phyloP scores from a whole-genome alignment of 92 coral and sea anemone genomes.

The Micromussa lordhowensis region DNA sequence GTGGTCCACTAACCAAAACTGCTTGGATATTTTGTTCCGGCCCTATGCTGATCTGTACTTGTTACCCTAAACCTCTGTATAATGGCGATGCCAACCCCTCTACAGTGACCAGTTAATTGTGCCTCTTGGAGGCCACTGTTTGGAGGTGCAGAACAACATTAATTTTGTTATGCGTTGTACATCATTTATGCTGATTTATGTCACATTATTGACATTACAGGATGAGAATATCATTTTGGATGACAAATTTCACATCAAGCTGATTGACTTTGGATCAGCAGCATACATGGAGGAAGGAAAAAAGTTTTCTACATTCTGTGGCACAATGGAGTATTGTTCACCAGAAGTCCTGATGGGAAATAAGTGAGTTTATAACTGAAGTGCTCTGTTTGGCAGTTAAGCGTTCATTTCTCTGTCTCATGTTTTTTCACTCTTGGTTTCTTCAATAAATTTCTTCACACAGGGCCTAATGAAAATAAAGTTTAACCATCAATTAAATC shows the following conservation, averaged over 20 bases:
- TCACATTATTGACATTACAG: slow-evolving; percentile 36
- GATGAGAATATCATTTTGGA: slow-evolving; percentile 95
- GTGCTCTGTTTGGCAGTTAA: neutral
- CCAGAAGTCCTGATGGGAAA: slow-evolving; percentile 97
- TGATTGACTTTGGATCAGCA: slow-evolving; percentile 98
- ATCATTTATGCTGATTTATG: neutral
- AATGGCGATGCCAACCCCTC: no score
- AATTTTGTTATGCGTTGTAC: no score
- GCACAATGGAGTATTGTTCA: slow-evolving; percentile 98
- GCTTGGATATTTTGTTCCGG: no score
- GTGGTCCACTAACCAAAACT: no score
- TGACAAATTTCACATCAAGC: slow-evolving; percentile 86
- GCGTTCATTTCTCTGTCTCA: neutral
- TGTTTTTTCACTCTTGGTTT: neutral
- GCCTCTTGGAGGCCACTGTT: no score
- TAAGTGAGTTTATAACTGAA: slow-evolving; percentile 62
- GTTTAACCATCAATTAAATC: no score
- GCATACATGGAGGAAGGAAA: slow-evolving; percentile 95
- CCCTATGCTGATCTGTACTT: no score
- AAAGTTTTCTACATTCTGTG: slow-evolving; percentile 90
- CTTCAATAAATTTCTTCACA: no score
- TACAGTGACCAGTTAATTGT: no score
- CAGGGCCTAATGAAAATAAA: no score
- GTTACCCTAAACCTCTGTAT: no score
- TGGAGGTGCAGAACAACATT: no score